Evolutionary conservation across 1,140 invertebrate genomes (phyloP), one percentile per base, ranked within the genome.

Genomic region (Popillia japonica): DNA sequence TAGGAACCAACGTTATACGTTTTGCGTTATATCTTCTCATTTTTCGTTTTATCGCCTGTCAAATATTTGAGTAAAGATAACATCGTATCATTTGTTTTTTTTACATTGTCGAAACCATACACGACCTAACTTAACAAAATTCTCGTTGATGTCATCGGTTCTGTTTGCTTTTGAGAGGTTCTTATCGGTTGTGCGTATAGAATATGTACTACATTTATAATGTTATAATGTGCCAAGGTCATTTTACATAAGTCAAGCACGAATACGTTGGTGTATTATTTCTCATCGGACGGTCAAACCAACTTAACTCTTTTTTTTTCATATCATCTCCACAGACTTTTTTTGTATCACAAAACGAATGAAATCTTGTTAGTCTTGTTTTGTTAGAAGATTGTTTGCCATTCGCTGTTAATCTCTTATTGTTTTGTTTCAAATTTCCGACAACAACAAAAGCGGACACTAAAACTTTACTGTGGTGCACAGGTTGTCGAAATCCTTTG

Each of bases 101-200:
- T 55, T 55, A 55, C 17, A 55, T 55, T 55, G 14, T 17, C 14
- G 48, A 55, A 55, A 55, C n/a, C n/a, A n/a, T n/a, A n/a, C 48
- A 55, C 48, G 48, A 55, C 48, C 48, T 55, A 55, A 17, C 48
- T 55, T 55, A 55, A 55, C 48, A 55, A 55, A 55, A 55, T 55
- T 17, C 17, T n/a, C 48, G 48, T 55, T 55, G 48, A 55, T 55
- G 48, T 55, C 48, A 55, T 55, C 6, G 4, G 48, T 14, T 55
- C 17, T 55, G 48, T 55, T 55, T 55, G 48, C 48, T n/a, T 55
- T 55, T 55, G 6, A 55, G n/a, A 17, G 48, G 6, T n/a, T n/a
- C 11, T 55, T 55, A 55, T 55, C 48, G 48, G 14, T 55, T 55
- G 48, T 55, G 48, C 17, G 48, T 55, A 17, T 17, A 34, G 1